Percentiles rank a stretch among this genome's conserved stretches.
These are phyloP conservation scores for Azorinus chamasolen DNA, from an alignment of 2,888 invertebrate species.

Conservation along the genomic window DNA sequence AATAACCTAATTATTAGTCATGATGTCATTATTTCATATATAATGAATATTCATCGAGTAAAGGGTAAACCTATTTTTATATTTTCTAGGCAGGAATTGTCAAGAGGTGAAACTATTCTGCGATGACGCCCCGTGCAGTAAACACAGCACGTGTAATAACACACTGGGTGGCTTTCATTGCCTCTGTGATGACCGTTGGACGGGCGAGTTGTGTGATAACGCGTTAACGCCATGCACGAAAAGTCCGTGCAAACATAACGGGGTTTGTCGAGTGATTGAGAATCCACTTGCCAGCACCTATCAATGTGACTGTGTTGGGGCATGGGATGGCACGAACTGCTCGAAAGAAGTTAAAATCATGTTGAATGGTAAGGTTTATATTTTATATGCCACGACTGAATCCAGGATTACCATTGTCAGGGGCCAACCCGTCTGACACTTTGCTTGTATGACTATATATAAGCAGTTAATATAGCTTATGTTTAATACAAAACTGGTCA, in stretches of 20 bases:
- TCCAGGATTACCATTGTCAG: too few species aligned
- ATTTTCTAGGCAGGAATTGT: conserved; percentile 40
- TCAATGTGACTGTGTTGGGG: conserved; percentile 45
- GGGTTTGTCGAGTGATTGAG: conserved; percentile 28
- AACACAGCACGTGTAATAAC: conserved; percentile 46
- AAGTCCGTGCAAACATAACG: conserved; percentile 43
- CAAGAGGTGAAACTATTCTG: conserved; percentile 40
- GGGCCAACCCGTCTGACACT: too few species aligned
- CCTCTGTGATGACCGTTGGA: conserved; percentile 46
- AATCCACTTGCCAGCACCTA: conserved; percentile 12
- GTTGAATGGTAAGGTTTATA: conserved; percentile 31
- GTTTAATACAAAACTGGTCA: too few species aligned
- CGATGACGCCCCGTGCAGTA: conserved; percentile 43
- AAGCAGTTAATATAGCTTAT: too few species aligned
- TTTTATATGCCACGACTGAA: too few species aligned
- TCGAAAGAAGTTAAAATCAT: conserved; percentile 9
- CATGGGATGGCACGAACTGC: conserved; percentile 52
- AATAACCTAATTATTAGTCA: too few species aligned
- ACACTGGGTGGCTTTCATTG: conserved; percentile 49
- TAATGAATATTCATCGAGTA: not conserved
- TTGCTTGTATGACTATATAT: too few species aligned
- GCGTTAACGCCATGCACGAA: conserved; percentile 52
- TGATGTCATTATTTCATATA: too few species aligned
- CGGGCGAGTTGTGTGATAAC: conserved; percentile 40
- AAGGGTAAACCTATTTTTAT: not conserved